Evolutionary conservation across 2,797 vertebrate genomes (phyloP).

Genomic region (Syngnathus acus): DNA sequence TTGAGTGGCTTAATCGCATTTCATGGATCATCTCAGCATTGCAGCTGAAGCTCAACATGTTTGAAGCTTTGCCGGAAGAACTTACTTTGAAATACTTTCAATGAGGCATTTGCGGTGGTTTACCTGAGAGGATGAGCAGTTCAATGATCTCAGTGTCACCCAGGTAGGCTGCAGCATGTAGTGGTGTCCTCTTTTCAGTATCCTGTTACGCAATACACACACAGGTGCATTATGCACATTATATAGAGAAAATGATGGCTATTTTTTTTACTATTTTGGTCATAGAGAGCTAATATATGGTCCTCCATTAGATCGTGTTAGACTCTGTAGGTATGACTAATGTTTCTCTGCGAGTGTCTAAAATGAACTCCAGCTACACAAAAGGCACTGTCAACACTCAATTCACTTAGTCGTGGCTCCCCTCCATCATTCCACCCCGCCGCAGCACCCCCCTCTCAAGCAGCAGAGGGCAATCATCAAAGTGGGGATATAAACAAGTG

Average conservation of each 20-base stretch:
- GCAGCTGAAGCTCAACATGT: not conserved
- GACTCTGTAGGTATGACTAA: not conserved
- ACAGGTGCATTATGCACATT: not conserved
- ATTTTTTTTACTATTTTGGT: not conserved
- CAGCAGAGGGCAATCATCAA: slow-evolving; percentile 47
- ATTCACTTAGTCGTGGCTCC: slow-evolving; percentile 25
- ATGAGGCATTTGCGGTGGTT: not conserved
- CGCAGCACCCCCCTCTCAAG: not conserved
- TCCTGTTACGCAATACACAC: slow-evolving; percentile 68
- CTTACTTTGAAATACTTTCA: not conserved
- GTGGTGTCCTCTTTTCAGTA: slow-evolving; percentile 92
- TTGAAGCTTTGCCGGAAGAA: not conserved
- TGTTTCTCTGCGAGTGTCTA: not conserved
- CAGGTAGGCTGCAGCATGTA: slow-evolving; percentile 94
- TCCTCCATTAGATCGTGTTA: not conserved
- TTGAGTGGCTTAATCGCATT: not conserved
- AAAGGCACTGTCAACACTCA: not conserved
- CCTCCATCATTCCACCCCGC: slow-evolving; percentile 24
- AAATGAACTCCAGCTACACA: not conserved
- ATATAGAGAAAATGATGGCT: too few species aligned
- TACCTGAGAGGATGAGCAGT: slow-evolving; percentile 97
- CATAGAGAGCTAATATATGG: too few species aligned
- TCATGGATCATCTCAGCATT: not conserved
- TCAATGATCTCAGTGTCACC: slow-evolving; percentile 96
- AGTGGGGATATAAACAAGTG: slow-evolving; percentile 52